A percentile compares a stretch with the other conserved stretches of the same genome.
Evolutionary conservation across 2,113 vertebrate species (phyloP).

Genomic region (Tichodroma muraria): DNA sequence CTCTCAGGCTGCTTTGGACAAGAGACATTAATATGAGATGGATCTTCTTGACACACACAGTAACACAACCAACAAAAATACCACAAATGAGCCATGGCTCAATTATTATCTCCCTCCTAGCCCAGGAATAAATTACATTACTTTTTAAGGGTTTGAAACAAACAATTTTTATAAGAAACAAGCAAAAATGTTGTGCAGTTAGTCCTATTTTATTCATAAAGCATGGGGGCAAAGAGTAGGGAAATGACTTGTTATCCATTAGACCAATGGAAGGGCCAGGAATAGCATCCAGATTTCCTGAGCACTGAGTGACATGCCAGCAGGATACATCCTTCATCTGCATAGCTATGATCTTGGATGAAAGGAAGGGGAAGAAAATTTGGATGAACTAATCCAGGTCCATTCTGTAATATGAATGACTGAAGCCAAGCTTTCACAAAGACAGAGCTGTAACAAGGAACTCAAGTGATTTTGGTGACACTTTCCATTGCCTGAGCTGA

Average conservation of each 20-base stretch:
- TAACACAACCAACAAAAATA: neutral
- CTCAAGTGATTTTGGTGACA: neutral
- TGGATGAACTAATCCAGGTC: neutral
- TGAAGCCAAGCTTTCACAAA: neutral
- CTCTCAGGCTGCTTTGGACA: neutral
- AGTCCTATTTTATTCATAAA: neutral
- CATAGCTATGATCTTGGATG: neutral
- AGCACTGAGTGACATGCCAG: neutral
- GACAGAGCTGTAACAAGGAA: neutral
- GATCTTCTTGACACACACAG: neutral
- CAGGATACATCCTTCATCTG: neutral
- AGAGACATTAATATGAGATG: neutral
- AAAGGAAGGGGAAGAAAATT: neutral
- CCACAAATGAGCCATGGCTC: neutral
- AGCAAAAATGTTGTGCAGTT: neutral
- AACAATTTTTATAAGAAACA: neutral
- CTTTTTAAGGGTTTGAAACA: neutral
- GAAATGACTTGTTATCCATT: neutral
- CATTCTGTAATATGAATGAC: neutral
- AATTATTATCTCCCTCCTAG: neutral
- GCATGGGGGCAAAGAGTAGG: neutral
- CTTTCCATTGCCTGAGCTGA: neutral
- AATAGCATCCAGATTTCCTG: slow-evolving; percentile 40
- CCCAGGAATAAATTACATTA: neutral
- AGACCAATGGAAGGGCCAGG: neutral